phyloP scores from a whole-genome alignment of 2,797 vertebrate species.

The Ambastaia sidthimunki region DNA sequence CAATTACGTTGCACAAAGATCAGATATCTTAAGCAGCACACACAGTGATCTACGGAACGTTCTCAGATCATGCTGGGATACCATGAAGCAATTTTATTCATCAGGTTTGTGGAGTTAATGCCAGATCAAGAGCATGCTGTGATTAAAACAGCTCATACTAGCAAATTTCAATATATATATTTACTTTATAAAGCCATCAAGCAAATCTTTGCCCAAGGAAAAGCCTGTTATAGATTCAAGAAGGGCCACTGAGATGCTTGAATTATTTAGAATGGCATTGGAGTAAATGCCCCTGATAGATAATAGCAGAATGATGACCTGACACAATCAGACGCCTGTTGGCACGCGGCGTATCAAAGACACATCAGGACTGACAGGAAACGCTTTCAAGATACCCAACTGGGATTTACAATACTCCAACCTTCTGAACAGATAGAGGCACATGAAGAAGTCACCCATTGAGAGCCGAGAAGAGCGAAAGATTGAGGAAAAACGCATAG shows the following conservation, averaged over 20 bases:
- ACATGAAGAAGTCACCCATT: slow-evolving; percentile 70
- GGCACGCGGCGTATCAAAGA: slow-evolving; percentile 75
- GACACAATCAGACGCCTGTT: slow-evolving; percentile 69
- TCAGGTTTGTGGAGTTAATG: no score
- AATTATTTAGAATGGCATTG: slow-evolving; percentile 66
- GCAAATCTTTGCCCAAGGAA: slow-evolving; percentile 25
- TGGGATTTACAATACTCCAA: slow-evolving; percentile 77
- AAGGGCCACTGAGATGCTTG: slow-evolving; percentile 53
- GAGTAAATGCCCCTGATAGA: slow-evolving; percentile 64
- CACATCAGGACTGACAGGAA: slow-evolving; percentile 77
- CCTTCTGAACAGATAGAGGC: slow-evolving; percentile 73
- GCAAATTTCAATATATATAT: background rate
- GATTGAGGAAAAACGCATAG: slow-evolving; percentile 54
- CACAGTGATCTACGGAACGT: no score
- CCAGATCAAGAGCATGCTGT: no score
- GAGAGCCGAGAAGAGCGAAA: slow-evolving; percentile 50
- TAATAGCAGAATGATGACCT: slow-evolving; percentile 76
- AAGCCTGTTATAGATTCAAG: slow-evolving; percentile 34
- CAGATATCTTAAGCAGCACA: no score
- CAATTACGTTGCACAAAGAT: no score
- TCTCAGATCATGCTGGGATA: no score
- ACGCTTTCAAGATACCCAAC: slow-evolving; percentile 72
- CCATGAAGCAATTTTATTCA: no score
- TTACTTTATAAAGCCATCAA: slow-evolving; percentile 35
- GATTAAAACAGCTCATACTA: no score